Evolutionary conservation across 2,113 vertebrate genomes (phyloP).

Genomic region (Saccopteryx leptura): DNA sequence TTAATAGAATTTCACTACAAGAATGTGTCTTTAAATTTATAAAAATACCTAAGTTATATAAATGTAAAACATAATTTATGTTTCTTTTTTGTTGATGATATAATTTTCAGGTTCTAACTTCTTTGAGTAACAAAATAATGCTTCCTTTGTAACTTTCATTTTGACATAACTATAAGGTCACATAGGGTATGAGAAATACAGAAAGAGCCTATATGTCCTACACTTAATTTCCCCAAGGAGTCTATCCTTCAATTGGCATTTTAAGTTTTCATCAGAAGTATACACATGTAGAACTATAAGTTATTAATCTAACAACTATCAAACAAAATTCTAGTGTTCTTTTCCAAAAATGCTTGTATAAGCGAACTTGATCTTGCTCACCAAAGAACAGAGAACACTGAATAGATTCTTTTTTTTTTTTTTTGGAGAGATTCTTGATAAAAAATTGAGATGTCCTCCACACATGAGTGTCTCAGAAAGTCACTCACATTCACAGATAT

Average conservation of each 20-base stretch:
- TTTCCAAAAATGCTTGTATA: slow-evolving; percentile 38
- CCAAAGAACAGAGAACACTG: not conserved
- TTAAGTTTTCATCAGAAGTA: not conserved
- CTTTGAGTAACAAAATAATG: not conserved
- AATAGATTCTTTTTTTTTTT: not conserved
- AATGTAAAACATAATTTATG: not conserved
- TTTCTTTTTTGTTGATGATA: slow-evolving; percentile 36
- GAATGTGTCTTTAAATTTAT: slow-evolving; percentile 17
- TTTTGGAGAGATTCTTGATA: not conserved
- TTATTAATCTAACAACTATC: not conserved
- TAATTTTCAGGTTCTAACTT: not conserved
- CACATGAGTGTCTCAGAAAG: not conserved
- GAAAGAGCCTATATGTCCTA: not conserved
- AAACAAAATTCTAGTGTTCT: not conserved
- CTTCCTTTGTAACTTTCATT: not conserved
- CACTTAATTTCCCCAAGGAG: not conserved
- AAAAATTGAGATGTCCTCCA: not conserved
- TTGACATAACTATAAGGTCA: not conserved
- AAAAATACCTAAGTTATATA: not conserved
- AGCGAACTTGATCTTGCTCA: not conserved
- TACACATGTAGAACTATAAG: not conserved
- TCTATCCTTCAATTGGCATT: not conserved
- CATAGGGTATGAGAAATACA: not conserved
- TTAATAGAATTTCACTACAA: not conserved
- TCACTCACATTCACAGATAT: not conserved